Conservation (phyloP, 2,113 vertebrate species). For the Saccopteryx bilineata region DNA sequence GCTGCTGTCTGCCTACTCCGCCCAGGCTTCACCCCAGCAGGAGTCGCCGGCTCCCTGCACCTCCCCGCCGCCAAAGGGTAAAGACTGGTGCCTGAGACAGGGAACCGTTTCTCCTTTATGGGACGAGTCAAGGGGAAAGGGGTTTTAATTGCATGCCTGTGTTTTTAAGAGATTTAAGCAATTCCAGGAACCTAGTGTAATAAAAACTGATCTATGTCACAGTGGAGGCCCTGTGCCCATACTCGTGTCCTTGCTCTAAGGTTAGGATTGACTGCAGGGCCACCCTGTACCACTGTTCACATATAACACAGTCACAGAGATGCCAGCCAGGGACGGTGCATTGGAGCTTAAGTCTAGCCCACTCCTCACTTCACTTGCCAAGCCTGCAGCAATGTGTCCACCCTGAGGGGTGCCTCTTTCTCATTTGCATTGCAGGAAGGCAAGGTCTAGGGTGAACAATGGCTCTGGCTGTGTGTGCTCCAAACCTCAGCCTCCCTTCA, state of each 20-base stretch:
- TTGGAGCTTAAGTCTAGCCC: background rate
- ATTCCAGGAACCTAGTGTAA: background rate
- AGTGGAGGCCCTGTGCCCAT: background rate
- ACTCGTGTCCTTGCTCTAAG: background rate
- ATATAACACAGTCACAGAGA: background rate
- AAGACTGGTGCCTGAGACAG: constrained; percentile 18
- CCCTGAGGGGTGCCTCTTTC: background rate
- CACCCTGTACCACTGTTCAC: background rate
- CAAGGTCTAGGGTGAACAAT: background rate
- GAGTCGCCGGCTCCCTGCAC: constrained; percentile 22
- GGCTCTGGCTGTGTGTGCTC: background rate
- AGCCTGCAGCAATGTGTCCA: background rate
- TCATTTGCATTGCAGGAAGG: background rate
- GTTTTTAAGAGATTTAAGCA: constrained; percentile 3
- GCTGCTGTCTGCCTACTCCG: constrained; percentile 95
- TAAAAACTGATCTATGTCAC: background rate
- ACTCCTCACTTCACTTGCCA: background rate
- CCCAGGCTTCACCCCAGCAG: constrained; percentile 85
- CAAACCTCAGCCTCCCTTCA: background rate
- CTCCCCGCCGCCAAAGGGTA: constrained; percentile 7
- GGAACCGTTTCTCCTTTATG: constrained; percentile 12
- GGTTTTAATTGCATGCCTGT: background rate
- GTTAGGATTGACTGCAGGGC: background rate
- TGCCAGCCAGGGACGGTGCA: background rate
- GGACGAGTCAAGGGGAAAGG: background rate